Evolutionary conservation across 2,113 vertebrate species (phyloP), one percentile per base, ranked within the genome.

Genomic region (Rhizomys pruinosus): DNA sequence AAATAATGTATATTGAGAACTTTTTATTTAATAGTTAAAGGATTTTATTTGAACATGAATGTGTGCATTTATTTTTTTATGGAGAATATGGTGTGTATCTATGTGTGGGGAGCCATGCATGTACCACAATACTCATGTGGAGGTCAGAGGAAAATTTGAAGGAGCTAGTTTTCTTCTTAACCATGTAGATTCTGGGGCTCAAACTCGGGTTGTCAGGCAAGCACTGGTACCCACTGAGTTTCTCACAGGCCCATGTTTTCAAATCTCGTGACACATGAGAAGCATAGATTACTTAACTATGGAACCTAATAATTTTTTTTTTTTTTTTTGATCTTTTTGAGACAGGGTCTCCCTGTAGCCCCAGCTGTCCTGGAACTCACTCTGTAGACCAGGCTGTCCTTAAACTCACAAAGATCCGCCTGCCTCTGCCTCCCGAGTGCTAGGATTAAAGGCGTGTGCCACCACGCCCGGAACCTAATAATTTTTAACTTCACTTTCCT

Each of bases 1-100:
- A 92, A 95, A 90, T 74, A 80, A 90, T 22, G 12, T 84, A n/a
- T 47, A 52, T 47, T 81, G 63, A 55, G 66, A 71, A 5, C 15
- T 22, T 76, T 64, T 90, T 47, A 32, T 20, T 57, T 72, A 80
- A 34, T 82, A 77, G 22, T 89, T 79, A 82, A 44, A 39, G 27
- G 11, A 27, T 61, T 91, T 88, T 84, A 27, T 52, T 78, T 68
- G n/a, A 55, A 76, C 71, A 39, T 52, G 11, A 59, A 92, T 68
- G 61, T 84, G 7, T 68, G 9, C 34, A 12, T 63, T 29, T 44
- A 44, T 23, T 44, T 16, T 74, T 52, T 52, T 52, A 52, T 52
- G 11, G 11, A 52, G 11, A 52, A 11, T 52, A 52, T 52, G 6
- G 47, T 6, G 42, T 74, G 44, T 23, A 44, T 39, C 1, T 22